Conservation (phyloP, 1,140 invertebrate genomes). For the Drosophila tropicalis region DNA sequence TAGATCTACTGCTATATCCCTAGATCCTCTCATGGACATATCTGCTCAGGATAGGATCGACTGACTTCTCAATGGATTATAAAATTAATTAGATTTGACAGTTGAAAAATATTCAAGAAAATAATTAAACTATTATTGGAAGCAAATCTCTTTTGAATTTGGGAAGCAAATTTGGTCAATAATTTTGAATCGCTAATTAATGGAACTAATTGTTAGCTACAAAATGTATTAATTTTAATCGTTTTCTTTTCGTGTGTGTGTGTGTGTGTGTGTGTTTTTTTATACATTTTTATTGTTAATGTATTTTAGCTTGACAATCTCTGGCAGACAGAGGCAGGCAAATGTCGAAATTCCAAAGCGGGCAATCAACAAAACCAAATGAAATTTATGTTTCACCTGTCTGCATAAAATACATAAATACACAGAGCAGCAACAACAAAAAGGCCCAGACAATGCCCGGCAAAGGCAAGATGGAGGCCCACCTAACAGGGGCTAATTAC, state of each 20-base stretch:
- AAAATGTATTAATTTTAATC: conserved; percentile 50
- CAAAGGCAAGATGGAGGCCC: conserved; percentile 57
- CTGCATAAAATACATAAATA: conserved; percentile 78
- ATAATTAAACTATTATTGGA: too few species aligned
- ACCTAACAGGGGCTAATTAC: conserved; percentile 63
- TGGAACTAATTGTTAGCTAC: conserved; percentile 41
- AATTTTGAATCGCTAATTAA: conserved; percentile 73
- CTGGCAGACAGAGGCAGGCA: conserved; percentile 13
- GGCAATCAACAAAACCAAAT: conserved; percentile 78
- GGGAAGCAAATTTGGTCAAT: conserved; percentile 9
- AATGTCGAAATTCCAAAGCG: conserved; percentile 65
- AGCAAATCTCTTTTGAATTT: too few species aligned
- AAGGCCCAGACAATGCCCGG: conserved; percentile 60
- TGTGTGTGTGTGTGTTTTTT: not conserved
- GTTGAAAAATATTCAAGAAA: too few species aligned
- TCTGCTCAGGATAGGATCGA: too few species aligned
- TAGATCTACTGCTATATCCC: too few species aligned
- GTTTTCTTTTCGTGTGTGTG: not conserved
- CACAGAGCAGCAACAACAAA: conserved; percentile 14
- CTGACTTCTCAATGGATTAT: too few species aligned
- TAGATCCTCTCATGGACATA: too few species aligned
- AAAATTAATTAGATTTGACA: too few species aligned
- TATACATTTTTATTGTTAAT: conserved; percentile 11
- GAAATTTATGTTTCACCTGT: conserved; percentile 83
- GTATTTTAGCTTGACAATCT: conserved; percentile 51